Percentiles rank a stretch among this genome's conserved stretches.
Evolutionary conservation across 2,888 invertebrate species (phyloP).

Genomic region (Tetranychus piercei): DNA sequence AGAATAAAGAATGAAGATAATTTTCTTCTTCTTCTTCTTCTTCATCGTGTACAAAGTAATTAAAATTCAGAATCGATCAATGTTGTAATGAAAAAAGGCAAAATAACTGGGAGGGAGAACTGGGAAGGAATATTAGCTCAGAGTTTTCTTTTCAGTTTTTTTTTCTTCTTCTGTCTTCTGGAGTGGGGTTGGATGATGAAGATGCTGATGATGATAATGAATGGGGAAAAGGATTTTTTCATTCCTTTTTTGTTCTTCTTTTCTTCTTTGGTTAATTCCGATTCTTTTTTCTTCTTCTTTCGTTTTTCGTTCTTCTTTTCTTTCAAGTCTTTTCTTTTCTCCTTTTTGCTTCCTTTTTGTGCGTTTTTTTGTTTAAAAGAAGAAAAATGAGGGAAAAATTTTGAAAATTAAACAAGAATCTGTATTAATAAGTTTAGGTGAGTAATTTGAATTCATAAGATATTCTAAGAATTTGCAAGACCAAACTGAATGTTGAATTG

Average conservation of each 20-base stretch:
- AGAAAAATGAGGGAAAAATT: too few relatives aligned
- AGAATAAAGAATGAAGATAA: background rate
- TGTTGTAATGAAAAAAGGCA: background rate
- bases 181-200: background rate
- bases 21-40: too few relatives aligned
- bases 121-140: background rate
- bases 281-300: background rate
- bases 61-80: background rate
- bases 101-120: slow-evolving; percentile 4
- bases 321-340: background rate
- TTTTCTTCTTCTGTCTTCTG: background rate
- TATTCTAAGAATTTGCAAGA: too few relatives aligned
- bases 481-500: too few relatives aligned
- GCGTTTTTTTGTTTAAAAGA: too few relatives aligned
- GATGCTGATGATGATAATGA: background rate
- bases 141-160: background rate
- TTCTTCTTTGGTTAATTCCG: too few relatives aligned
- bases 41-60: background rate
- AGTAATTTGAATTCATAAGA: too few relatives aligned
- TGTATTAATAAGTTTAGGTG: too few relatives aligned
- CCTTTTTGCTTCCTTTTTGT: too few relatives aligned
- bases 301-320: background rate
- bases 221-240: background rate
- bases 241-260: background rate
- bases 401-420: too few relatives aligned